Percentiles rank a stretch among this genome's conserved stretches.
These are phyloP conservation scores for Bombus breviceps DNA, from an alignment of 1,140 invertebrate genomes.

Conservation along the genomic window DNA sequence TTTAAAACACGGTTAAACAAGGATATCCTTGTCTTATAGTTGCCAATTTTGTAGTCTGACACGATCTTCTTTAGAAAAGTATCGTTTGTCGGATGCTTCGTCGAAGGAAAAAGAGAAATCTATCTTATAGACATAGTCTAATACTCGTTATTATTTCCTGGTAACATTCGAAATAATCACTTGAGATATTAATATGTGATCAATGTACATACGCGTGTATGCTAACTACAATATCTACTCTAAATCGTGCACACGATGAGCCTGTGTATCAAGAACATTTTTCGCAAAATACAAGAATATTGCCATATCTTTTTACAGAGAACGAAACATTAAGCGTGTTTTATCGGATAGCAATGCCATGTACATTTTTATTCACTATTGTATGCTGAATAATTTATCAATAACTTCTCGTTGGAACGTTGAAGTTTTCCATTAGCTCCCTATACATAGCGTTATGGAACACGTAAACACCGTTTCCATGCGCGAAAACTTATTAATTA, in stretches of 20 bases:
- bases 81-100: not conserved
- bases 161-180: slow-evolving; percentile 31
- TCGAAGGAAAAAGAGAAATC: not conserved
- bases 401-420: not conserved
- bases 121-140: not conserved
- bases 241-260: not conserved
- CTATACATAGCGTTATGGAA: not conserved
- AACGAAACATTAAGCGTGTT: not conserved
- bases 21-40: not conserved
- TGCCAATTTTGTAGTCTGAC: not conserved
- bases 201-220: slow-evolving; percentile 35
- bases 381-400: not conserved
- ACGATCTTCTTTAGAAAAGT: no score
- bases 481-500: not conserved
- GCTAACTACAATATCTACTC: not conserved
- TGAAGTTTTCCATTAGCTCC: not conserved
- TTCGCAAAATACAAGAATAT: not conserved
- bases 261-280: not conserved
- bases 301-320: slow-evolving; percentile 30
- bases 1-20: not conserved
- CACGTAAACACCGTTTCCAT: not conserved
- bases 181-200: slow-evolving; percentile 46
- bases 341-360: not conserved
- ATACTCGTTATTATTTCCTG: slow-evolving; percentile 9
- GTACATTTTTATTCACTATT: not conserved